phyloP scores from a whole-genome alignment of 2,797 vertebrate species.

The Cyprinodon diabolis region DNA sequence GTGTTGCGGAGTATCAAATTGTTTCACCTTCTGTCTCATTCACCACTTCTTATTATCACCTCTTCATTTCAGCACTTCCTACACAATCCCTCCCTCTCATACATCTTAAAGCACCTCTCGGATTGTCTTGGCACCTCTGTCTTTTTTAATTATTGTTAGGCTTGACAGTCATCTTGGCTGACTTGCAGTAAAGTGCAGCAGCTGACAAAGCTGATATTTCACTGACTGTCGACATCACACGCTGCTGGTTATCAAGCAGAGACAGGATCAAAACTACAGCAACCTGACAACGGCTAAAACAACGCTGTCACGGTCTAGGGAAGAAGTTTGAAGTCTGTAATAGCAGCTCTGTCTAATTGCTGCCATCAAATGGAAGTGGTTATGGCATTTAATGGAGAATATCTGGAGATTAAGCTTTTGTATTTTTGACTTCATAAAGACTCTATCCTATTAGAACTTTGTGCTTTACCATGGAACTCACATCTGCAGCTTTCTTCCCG shows the following conservation, averaged over 20 bases:
- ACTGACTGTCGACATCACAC: slow-evolving; percentile 36
- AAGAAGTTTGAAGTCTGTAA: slow-evolving; percentile 32
- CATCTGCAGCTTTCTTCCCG: slow-evolving; percentile 31
- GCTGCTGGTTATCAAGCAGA: slow-evolving; percentile 29
- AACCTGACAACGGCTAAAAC: slow-evolving; percentile 28
- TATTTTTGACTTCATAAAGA: background rate
- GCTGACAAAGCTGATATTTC: slow-evolving; percentile 40
- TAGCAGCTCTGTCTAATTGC: slow-evolving; percentile 15
- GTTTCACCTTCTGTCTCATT: slow-evolving; percentile 60
- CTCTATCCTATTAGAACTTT: slow-evolving; percentile 3
- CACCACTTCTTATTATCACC: slow-evolving; percentile 35
- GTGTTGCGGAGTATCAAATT: slow-evolving; percentile 53
- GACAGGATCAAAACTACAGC: slow-evolving; percentile 38
- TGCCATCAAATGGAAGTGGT: slow-evolving; percentile 27
- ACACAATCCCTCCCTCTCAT: slow-evolving; percentile 2
- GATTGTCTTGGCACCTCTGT: slow-evolving; percentile 9
- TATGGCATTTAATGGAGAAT: slow-evolving; percentile 17
- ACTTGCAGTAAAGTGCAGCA: slow-evolving; percentile 39
- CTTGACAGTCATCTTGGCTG: slow-evolving; percentile 23
- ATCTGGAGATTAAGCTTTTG: slow-evolving; percentile 14
- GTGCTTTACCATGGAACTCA: slow-evolving; percentile 9
- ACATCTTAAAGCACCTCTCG: background rate
- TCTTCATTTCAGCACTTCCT: background rate
- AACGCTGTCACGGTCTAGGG: slow-evolving; percentile 23
- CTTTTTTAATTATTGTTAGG: slow-evolving; percentile 25